Conservation (phyloP, 2,797 vertebrate genomes). For the Gambelia wislizenii region DNA sequence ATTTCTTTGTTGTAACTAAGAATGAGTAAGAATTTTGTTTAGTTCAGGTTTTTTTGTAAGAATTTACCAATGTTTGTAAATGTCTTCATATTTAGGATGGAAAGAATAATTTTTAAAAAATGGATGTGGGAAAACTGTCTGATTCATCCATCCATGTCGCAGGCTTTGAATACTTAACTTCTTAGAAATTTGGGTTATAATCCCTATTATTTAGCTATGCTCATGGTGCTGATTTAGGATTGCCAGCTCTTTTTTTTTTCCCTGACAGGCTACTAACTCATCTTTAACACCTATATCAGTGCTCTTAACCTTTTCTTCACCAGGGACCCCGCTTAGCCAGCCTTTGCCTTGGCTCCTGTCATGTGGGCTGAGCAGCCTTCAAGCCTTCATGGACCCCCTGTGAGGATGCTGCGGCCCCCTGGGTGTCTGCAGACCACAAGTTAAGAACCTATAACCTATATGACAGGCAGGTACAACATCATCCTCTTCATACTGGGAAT, state of each 20-base stretch:
- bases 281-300: not conserved
- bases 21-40: slow-evolving; percentile 8
- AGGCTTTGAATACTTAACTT: not conserved
- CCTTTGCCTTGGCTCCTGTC: too few relatives aligned
- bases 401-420: too few relatives aligned
- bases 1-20: slow-evolving; percentile 40
- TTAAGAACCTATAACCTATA: too few relatives aligned
- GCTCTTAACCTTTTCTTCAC: too few relatives aligned
- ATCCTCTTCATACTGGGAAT: not conserved
- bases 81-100: not conserved
- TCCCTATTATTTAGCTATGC: not conserved
- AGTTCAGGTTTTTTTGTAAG: not conserved
- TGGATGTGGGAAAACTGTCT: not conserved
- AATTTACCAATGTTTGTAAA: not conserved
- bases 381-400: too few relatives aligned
- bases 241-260: not conserved
- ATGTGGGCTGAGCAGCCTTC: too few relatives aligned
- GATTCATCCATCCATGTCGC: not conserved
- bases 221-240: not conserved
- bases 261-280: not conserved
- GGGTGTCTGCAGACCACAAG: too few relatives aligned
- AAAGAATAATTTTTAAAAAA: not conserved
- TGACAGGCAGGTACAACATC: not conserved
- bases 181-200: not conserved
- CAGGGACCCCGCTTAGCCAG: too few relatives aligned